Conservation (phyloP, 2,113 vertebrate genomes). For the Gnathonemus echidnorhynchus region DNA sequence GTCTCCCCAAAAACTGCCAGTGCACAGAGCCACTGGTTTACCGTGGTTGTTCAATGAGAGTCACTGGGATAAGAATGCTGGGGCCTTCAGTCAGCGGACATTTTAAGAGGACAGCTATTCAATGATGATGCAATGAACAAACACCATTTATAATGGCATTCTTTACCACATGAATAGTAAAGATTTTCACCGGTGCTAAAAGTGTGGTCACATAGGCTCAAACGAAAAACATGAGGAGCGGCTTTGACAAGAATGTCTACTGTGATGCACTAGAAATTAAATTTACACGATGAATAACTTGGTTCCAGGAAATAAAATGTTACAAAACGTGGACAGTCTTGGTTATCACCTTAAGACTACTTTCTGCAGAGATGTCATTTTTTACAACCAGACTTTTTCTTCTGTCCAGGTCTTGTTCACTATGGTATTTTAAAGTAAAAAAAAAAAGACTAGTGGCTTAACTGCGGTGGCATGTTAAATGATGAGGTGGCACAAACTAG, state of each 20-base stretch:
- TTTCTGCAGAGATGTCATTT: background rate
- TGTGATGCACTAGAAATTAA: background rate
- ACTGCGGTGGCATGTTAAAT: background rate
- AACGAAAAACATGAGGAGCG: background rate
- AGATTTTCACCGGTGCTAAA: background rate
- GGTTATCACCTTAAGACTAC: background rate
- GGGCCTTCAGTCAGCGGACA: background rate
- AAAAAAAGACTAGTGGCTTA: background rate
- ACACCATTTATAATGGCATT: background rate
- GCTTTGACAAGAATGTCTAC: background rate
- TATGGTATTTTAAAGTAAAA: background rate
- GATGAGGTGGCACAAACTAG: background rate
- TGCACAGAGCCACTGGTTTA: background rate
- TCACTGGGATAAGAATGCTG: background rate
- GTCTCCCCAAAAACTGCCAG: conserved; percentile 37
- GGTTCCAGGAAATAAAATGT: background rate
- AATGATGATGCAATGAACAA: background rate
- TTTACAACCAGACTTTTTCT: background rate
- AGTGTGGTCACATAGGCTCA: background rate
- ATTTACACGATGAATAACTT: background rate
- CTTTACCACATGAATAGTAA: background rate
- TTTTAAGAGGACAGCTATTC: background rate
- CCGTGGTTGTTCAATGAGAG: background rate
- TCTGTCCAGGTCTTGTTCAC: background rate
- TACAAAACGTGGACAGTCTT: background rate